Base-by-base conservation (phyloP, 2,888 invertebrate species). In the Lepidochitona cinerea region DNA sequence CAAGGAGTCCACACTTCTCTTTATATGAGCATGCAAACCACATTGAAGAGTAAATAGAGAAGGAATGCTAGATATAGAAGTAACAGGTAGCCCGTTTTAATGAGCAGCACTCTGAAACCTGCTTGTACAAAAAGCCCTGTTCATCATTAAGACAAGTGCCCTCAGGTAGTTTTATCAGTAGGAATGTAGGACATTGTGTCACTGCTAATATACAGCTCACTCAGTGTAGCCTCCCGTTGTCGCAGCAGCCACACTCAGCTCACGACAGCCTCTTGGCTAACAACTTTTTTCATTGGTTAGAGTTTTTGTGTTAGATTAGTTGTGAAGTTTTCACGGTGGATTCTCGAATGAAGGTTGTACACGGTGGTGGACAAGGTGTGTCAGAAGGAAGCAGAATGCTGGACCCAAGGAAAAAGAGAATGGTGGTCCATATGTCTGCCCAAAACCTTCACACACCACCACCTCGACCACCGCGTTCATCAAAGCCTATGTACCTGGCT, bases 341-440 rank as follows among this genome's bases (percentile, higher is more conserved):
- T 59, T 29, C 59, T 14, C 23, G 59, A 4, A 29, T 59, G 32
- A 59, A 59, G 59, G 23, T 59, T 18, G 2, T 23, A 29, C 23
- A 1, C 14, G 9, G 9, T 9, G 9, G 9, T 9, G 59, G 7
- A 1, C 59, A 29, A 26, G 29, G 26, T 18, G 23, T 23, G 32
- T 23, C 32, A 14, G 59, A 59, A 12, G 23, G 29, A 4, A 18
- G 18, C 9, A 18, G 32, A 32, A 18, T 59, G 59, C 32, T 59
- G 59, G 59, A 59, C 7, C 23, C 29, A 26, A 59, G 59, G 32
- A 59, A 59, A 32, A 59, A 59, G 26, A 49, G 49, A 7, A 59
- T 59, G 59, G 59, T 59, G 59, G 59, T 59, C 23, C 59, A 59
- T 9, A 59, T 59, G 59, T 59, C 59, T 32, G 29, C 59, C 26